phyloP scores from a whole-genome alignment of 2,888 invertebrate genomes.

The Xestia sexstrigata region DNA sequence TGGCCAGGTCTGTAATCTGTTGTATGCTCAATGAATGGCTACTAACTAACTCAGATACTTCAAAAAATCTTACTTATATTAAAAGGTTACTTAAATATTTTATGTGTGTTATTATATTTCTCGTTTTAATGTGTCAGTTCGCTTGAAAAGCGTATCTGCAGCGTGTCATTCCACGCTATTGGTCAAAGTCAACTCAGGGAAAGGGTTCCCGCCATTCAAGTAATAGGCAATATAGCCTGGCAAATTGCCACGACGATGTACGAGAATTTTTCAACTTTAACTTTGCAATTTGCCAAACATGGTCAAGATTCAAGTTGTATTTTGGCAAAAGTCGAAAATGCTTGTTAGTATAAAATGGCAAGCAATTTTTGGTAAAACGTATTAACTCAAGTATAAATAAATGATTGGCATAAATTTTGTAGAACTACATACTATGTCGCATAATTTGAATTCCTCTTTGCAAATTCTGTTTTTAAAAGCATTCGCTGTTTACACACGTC shows the following conservation, averaged over 20 bases:
- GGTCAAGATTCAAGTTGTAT: conserved; percentile 28
- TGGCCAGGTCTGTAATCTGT: not conserved
- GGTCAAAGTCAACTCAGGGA: conserved; percentile 47
- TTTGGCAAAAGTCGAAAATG: conserved; percentile 39
- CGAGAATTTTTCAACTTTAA: conserved; percentile 46
- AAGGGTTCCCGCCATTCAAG: conserved; percentile 26
- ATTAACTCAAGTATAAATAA: conserved; percentile 18
- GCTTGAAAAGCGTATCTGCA: conserved; percentile 31
- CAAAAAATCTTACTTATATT: not conserved
- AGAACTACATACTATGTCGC: conserved; percentile 4
- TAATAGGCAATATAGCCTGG: conserved; percentile 58
- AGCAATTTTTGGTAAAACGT: not conserved
- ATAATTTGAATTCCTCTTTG: conserved; percentile 31
- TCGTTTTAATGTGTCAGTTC: not conserved
- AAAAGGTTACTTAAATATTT: not conserved
- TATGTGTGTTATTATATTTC: not conserved
- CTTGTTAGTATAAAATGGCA: conserved; percentile 31
- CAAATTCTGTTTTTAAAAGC: conserved; percentile 31
- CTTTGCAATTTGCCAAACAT: conserved; percentile 35
- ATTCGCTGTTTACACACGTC: conserved; percentile 24
- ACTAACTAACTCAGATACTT: not conserved
- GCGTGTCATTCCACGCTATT: conserved; percentile 42
- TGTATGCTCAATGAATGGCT: not conserved
- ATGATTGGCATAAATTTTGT: not conserved
- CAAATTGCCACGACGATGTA: conserved; percentile 50